Percentiles rank a stretch among this genome's conserved stretches.
phyloP scores from a whole-genome alignment of 2,797 vertebrate species.

The Poecilia gillii region DNA sequence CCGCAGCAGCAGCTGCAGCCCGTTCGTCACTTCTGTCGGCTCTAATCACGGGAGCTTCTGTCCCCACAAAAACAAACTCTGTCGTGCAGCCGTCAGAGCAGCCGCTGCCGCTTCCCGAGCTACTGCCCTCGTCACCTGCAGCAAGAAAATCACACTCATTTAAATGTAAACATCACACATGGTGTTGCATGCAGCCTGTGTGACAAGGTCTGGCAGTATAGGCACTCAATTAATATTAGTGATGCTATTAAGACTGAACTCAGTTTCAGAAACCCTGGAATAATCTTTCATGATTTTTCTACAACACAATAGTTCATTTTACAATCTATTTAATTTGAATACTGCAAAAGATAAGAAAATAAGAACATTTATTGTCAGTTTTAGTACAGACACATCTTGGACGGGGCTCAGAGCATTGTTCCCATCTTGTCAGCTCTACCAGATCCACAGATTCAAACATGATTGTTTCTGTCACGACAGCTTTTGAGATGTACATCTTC shows the following conservation, averaged over 20 bases:
- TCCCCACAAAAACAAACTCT: constrained; percentile 88
- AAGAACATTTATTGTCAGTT: constrained; percentile 7
- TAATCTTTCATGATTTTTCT: not conserved
- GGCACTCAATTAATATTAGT: not conserved
- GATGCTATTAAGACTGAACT: not conserved
- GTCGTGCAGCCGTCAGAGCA: constrained; percentile 93
- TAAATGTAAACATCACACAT: constrained; percentile 9
- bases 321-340: not conserved
- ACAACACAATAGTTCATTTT: not conserved
- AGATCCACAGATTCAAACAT: constrained; percentile 29
- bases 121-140: constrained; percentile 93
- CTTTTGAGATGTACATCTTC: constrained; percentile 43
- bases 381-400: constrained; percentile 22
- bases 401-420: constrained; percentile 20
- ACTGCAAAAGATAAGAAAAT: not conserved
- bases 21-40: constrained; percentile 88
- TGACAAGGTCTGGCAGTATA: not conserved
- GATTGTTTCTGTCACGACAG: constrained; percentile 40
- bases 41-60: constrained; percentile 86
- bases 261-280: not conserved
- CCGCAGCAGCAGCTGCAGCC: constrained; percentile 77
- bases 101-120: constrained; percentile 93
- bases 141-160: constrained; percentile 26
- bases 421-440: constrained; percentile 41
- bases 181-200: no score